Evolutionary conservation across 2,113 vertebrate species (phyloP).

Genomic region (Pterocles burchelli): DNA sequence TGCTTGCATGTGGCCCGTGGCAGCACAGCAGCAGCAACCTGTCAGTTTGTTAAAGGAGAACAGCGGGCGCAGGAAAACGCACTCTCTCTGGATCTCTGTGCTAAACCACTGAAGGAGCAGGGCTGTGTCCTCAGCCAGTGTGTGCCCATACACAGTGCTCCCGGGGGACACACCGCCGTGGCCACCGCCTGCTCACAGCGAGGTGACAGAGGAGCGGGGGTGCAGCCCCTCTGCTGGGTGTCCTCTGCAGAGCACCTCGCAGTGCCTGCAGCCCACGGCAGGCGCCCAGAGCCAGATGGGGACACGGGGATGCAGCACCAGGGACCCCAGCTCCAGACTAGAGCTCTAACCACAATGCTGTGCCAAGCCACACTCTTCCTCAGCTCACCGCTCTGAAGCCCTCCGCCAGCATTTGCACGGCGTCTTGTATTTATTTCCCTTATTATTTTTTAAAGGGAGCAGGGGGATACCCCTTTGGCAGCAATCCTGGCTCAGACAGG

Average conservation of each 20-base stretch:
- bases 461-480: neutral
- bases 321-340: neutral
- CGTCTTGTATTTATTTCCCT: neutral
- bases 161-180: neutral
- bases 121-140: neutral
- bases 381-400: neutral
- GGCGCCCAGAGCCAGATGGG: rapidly evolving
- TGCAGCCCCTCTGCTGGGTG: too few species aligned
- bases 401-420: neutral
- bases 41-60: neutral
- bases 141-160: rapidly evolving
- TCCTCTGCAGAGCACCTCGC: neutral
- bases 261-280: neutral
- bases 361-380: neutral
- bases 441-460: neutral
- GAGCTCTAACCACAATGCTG: neutral
- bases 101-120: neutral
- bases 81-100: neutral
- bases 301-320: rapidly evolving
- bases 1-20: neutral
- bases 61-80: neutral
- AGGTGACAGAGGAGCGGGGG: neutral
- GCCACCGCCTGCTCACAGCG: rapidly evolving
- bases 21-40: neutral
- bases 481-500: neutral